Evolutionary conservation across 1,140 invertebrate genomes (phyloP).

Genomic region (Aphaenogaster rudis): DNA sequence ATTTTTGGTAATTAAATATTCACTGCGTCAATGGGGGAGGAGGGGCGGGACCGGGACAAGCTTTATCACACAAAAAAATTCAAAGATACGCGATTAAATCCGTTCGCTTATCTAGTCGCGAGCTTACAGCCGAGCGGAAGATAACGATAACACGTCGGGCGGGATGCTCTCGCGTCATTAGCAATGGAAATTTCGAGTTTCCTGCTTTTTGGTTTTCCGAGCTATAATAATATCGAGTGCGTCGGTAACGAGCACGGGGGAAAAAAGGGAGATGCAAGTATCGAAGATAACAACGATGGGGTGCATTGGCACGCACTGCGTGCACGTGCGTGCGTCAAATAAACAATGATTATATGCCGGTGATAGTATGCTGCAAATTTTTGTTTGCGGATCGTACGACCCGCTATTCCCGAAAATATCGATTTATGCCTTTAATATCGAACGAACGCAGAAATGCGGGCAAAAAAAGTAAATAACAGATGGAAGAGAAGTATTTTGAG

Average conservation of each 20-base stretch:
- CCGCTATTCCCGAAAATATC: slow-evolving; percentile 6
- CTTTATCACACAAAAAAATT: slow-evolving; percentile 52
- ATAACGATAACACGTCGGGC: slow-evolving; percentile 47
- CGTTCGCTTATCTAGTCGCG: slow-evolving; percentile 9
- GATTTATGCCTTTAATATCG: slow-evolving; percentile 23
- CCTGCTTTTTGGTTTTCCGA: slow-evolving; percentile 27
- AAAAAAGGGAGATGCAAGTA: slow-evolving; percentile 17
- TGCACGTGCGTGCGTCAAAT: background rate
- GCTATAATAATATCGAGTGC: slow-evolving; percentile 44
- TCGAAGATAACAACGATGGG: background rate
- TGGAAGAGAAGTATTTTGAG: background rate
- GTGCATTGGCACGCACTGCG: too few species aligned
- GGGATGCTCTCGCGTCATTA: slow-evolving; percentile 52
- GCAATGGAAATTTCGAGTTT: slow-evolving; percentile 67
- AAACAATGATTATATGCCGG: slow-evolving; percentile 32
- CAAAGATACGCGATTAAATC: slow-evolving; percentile 56
- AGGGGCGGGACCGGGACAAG: background rate
- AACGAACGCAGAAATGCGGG: background rate
- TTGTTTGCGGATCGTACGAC: background rate
- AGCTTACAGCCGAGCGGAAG: slow-evolving; percentile 24
- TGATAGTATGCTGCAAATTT: slow-evolving; percentile 1
- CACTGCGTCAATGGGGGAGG: too few species aligned
- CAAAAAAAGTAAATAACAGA: background rate
- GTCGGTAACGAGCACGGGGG: background rate
- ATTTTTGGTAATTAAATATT: slow-evolving; percentile 39